phyloP scores from a whole-genome alignment of 2,797 vertebrate genomes.

The Gymnoscopelus braueri region DNA sequence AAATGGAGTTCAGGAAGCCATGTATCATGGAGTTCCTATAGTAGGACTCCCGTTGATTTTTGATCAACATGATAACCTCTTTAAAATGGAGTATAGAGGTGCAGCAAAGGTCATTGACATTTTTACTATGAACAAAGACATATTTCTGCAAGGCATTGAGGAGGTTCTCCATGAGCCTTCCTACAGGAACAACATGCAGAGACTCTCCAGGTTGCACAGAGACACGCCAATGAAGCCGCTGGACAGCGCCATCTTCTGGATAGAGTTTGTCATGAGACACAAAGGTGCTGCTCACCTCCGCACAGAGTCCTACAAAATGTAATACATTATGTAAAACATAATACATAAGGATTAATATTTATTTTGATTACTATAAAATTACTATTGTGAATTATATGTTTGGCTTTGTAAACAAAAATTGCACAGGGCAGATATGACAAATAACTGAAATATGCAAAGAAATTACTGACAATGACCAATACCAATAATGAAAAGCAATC shows the following conservation, averaged over 20 bases:
- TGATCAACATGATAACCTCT: conserved; percentile 76
- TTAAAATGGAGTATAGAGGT: conserved; percentile 59
- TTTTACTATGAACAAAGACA: conserved; percentile 52
- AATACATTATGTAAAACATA: no score
- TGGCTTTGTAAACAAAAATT: no score
- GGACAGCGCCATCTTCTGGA: conserved; percentile 76
- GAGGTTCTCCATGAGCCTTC: conserved; percentile 75
- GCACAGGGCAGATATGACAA: no score
- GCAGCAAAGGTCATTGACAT: conserved; percentile 61
- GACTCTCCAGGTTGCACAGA: conserved; percentile 71
- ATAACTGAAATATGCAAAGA: no score
- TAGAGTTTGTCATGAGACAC: conserved; percentile 79
- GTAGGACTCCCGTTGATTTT: conserved; percentile 72
- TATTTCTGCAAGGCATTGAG: conserved; percentile 64
- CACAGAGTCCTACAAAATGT: conserved; percentile 65
- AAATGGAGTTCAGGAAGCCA: conserved; percentile 74
- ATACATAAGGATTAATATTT: no score
- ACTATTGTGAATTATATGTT: no score
- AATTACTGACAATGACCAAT: no score
- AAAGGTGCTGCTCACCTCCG: conserved; percentile 75
- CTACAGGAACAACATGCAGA: conserved; percentile 74
- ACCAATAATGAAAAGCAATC: no score
- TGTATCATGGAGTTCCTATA: conserved; percentile 73
- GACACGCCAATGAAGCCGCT: conserved; percentile 61
- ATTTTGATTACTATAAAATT: no score